Evolutionary conservation across 2,797 vertebrate genomes (phyloP).

Genomic region (Gouania willdenowi): DNA sequence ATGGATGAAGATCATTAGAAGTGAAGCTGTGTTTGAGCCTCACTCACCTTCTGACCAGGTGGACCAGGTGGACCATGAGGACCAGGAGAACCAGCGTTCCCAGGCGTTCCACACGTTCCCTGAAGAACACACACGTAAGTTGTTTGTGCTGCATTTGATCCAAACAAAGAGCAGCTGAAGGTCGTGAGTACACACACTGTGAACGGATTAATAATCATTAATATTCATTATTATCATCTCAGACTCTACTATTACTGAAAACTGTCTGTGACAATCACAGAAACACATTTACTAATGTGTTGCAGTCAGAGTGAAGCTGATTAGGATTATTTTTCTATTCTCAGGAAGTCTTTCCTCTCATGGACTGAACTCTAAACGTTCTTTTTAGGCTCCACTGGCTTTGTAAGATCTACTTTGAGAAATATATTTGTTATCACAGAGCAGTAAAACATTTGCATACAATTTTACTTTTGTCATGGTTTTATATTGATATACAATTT

Average conservation of each 20-base stretch:
- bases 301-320: neutral
- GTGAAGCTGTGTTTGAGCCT: neutral
- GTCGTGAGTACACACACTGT: slow-evolving; percentile 18
- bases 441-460: no score
- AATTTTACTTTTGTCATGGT: no score
- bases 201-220: slow-evolving; percentile 23
- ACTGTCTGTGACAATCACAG: slow-evolving; percentile 10
- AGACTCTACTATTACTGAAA: slow-evolving; percentile 3
- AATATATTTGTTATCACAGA: no score
- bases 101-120: slow-evolving; percentile 63
- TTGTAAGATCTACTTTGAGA: no score
- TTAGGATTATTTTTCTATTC: neutral
- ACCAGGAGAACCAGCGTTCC: slow-evolving; percentile 49
- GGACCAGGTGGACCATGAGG: slow-evolving; percentile 54
- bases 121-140: slow-evolving; percentile 33
- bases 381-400: no score
- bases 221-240: slow-evolving; percentile 13
- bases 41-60: slow-evolving; percentile 63
- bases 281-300: neutral
- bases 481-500: no score
- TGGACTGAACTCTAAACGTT: no score
- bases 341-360: no score
- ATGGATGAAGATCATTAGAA: no score
- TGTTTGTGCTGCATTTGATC: no score
- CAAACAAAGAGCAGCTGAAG: no score